These are phyloP conservation scores for Rhombomys opimus DNA, from an alignment of 2,113 vertebrate genomes.

Conservation along the genomic window DNA sequence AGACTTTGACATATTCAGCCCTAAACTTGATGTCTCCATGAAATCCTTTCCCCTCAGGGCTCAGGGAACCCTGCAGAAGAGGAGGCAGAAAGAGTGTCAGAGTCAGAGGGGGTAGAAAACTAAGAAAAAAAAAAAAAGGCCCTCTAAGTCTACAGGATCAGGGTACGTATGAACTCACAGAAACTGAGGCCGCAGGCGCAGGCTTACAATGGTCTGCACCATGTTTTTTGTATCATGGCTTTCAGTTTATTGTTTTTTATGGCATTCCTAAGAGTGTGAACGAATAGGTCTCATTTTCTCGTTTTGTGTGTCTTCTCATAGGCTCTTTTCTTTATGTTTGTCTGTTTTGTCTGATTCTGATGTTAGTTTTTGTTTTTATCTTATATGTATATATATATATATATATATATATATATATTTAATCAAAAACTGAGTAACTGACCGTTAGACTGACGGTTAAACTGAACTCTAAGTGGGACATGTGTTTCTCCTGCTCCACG, in stretches of 20 bases:
- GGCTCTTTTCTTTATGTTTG: not conserved
- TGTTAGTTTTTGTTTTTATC: not conserved
- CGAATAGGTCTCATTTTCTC: not conserved
- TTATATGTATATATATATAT: too few relatives aligned
- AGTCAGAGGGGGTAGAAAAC: not conserved
- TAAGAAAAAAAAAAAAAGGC: too few relatives aligned
- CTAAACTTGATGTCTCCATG: not conserved
- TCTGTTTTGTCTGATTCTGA: not conserved
- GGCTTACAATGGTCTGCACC: not conserved
- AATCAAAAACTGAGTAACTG: not conserved
- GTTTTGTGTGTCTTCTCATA: not conserved
- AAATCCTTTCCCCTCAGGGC: not conserved
- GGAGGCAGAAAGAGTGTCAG: not conserved
- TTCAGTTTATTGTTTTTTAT: not conserved
- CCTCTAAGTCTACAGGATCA: not conserved
- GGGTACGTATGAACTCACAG: not conserved
- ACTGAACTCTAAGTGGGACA: not conserved
- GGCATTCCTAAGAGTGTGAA: not conserved
- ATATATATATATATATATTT: not conserved
- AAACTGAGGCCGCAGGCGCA: not conserved
- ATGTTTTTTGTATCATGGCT: not conserved
- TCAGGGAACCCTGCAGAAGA: not conserved
- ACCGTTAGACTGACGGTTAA: not conserved
- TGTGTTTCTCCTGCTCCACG: not conserved
- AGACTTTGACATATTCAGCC: not conserved